phyloP scores from a whole-genome alignment of 2,888 invertebrate species.

The Caenorhabditis sp. region DNA sequence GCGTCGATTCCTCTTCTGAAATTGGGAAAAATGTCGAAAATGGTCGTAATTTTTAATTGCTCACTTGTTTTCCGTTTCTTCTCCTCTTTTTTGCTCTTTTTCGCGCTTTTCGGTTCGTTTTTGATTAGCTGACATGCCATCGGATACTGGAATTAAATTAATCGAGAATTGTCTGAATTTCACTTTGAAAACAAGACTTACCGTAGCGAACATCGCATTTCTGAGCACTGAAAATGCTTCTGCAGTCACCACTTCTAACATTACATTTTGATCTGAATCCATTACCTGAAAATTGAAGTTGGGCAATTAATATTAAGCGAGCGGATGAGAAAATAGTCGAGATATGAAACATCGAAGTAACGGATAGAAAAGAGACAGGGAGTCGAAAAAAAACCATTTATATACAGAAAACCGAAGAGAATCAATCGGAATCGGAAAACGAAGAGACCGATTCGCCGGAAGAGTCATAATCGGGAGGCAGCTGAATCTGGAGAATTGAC shows the following conservation, averaged over 20 bases:
- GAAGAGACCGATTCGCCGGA: constrained; percentile 35
- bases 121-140: not conserved
- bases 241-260: not conserved
- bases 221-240: not conserved
- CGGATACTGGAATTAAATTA: too few species aligned
- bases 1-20: not conserved
- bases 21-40: constrained; percentile 6
- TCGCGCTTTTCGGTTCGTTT: not conserved
- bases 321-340: not conserved
- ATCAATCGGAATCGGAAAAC: constrained; percentile 50
- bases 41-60: not conserved
- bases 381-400: not conserved
- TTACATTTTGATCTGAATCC: too few species aligned
- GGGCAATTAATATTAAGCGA: too few species aligned
- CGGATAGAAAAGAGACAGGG: not conserved
- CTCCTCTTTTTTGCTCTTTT: constrained; percentile 7
- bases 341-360: not conserved
- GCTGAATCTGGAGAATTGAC: not conserved
- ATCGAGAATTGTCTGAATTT: not conserved
- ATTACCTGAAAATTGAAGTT: too few species aligned
- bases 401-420: constrained; percentile 2
- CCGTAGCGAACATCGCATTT: not conserved
- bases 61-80: constrained; percentile 11
- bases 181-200: not conserved
- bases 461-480: constrained; percentile 8